These are phyloP conservation scores for Charina bottae DNA, from an alignment of 2,113 vertebrate genomes.

Conservation along the genomic window DNA sequence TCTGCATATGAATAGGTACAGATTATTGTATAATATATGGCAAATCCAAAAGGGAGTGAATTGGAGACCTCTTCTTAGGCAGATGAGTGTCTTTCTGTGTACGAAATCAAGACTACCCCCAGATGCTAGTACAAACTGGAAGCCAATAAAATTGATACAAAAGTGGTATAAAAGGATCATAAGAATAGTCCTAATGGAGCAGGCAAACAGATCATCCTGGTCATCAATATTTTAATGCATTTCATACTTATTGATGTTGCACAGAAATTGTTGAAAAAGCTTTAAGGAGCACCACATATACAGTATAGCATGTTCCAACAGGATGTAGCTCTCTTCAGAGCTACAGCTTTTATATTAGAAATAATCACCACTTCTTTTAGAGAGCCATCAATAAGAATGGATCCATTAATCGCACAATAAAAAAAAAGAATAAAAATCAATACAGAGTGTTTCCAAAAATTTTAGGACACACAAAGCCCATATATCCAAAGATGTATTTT, in stretches of 20 bases:
- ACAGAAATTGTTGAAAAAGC: not conserved
- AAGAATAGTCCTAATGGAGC: not conserved
- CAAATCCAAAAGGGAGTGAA: no score
- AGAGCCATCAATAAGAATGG: not conserved
- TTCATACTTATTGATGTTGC: not conserved
- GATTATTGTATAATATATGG: not conserved
- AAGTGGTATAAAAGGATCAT: not conserved
- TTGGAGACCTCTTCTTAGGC: not conserved
- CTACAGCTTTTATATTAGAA: not conserved
- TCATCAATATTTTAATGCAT: not conserved
- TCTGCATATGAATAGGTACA: not conserved
- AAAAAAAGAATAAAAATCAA: not conserved
- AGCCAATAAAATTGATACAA: no score
- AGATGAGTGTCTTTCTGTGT: not conserved
- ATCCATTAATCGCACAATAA: not conserved
- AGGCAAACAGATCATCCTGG: not conserved
- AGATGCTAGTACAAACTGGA: no score
- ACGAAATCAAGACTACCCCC: not conserved
- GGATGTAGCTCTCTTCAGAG: not conserved
- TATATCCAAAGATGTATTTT: no score
- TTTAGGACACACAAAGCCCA: no score
- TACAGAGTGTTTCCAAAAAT: no score
- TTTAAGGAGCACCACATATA: not conserved
- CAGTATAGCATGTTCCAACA: not conserved
- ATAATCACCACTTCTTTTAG: not conserved